These are phyloP conservation scores for Rhodophaea formosa DNA, from an alignment of 2,888 invertebrate species.

Conservation along the genomic window DNA sequence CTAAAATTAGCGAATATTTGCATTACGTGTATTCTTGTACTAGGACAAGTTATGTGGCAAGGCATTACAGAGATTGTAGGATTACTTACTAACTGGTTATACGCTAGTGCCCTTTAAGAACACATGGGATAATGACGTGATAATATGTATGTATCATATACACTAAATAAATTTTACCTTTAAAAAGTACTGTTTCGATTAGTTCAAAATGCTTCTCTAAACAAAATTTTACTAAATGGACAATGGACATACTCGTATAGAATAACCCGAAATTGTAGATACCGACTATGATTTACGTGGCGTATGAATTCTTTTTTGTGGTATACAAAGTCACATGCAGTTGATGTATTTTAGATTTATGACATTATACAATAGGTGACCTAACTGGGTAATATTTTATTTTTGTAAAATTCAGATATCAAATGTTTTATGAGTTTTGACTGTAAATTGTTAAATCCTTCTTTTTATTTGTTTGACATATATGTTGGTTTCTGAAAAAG, in stretches of 20 bases:
- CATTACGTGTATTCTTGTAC: conserved; percentile 12
- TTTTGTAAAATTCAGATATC: neutral
- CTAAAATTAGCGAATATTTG: conserved; percentile 9
- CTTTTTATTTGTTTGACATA: neutral
- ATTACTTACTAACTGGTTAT: too few species aligned
- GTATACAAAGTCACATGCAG: neutral
- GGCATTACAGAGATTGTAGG: conserved; percentile 8
- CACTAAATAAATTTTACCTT: too few species aligned
- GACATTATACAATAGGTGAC: neutral
- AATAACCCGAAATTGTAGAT: neutral
- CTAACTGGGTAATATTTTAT: conserved; percentile 2
- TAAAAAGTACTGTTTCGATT: too few species aligned
- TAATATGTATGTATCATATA: too few species aligned
- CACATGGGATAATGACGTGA: too few species aligned
- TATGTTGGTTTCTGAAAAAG: neutral
- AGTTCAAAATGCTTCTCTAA: too few species aligned
- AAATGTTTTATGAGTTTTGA: neutral
- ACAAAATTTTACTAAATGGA: too few species aligned
- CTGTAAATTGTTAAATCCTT: neutral
- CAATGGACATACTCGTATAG: too few species aligned
- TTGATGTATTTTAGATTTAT: conserved; percentile 7
- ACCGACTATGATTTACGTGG: conserved; percentile 6
- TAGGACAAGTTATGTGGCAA: conserved; percentile 16
- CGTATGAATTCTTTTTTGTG: neutral
- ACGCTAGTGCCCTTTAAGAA: too few species aligned